A percentile compares a stretch with the other conserved stretches of the same genome.
Evolutionary conservation across 2,797 vertebrate species (phyloP).

Genomic region (Heteromormyrus szaboi): DNA sequence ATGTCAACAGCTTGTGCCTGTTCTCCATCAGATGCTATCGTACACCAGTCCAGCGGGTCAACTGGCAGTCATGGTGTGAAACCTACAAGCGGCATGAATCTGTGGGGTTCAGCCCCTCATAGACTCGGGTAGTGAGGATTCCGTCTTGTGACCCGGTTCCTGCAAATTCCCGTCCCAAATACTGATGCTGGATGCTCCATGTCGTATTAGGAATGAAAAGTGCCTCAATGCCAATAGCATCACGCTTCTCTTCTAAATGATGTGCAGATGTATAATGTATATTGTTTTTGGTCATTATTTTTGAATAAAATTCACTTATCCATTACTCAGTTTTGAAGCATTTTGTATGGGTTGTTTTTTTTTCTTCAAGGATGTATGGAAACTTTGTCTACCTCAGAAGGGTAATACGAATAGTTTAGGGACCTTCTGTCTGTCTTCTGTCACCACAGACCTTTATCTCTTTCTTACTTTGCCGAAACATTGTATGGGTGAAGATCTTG

Average conservation of each 20-base stretch:
- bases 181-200: not conserved
- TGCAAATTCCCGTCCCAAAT: not conserved
- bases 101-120: not conserved
- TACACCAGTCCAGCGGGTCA: not conserved
- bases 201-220: constrained; percentile 6
- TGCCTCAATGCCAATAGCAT: constrained; percentile 20
- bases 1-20: not conserved
- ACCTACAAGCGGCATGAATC: not conserved
- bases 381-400: not conserved
- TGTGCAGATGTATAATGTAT: constrained; percentile 22
- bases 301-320: constrained; percentile 21
- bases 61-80: not conserved
- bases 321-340: not conserved
- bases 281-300: constrained; percentile 24
- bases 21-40: not conserved
- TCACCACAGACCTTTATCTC: not conserved
- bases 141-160: not conserved
- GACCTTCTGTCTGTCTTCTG: not conserved
- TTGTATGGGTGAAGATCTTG: not conserved
- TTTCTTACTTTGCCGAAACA: not conserved
- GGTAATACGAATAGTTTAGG: not conserved
- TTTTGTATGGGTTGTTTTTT: not conserved
- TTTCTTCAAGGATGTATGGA: not conserved
- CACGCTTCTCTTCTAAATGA: constrained; percentile 10
- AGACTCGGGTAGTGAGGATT: not conserved